phyloP scores from a whole-genome alignment of 2,888 invertebrate species.

The Limulus polyphemus region DNA sequence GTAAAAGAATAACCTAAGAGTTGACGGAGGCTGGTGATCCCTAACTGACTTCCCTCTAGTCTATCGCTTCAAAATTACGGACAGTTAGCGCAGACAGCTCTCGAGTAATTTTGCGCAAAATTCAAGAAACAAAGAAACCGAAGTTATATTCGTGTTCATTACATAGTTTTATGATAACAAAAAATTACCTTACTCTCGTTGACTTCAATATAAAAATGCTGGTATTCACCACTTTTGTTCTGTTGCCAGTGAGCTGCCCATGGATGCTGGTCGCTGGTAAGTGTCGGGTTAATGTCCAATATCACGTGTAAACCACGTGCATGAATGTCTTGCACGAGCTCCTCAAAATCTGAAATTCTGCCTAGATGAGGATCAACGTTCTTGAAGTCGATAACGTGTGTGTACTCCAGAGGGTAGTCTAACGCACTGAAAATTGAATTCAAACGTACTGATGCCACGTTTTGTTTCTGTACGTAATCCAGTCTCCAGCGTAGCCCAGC shows the following conservation, averaged over 20 bases:
- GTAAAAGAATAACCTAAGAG: too few species aligned
- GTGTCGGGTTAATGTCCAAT: slow-evolving; percentile 48
- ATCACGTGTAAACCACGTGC: slow-evolving; percentile 58
- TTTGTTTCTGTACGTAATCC: slow-evolving; percentile 56
- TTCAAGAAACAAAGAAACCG: too few species aligned
- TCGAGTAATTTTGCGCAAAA: too few species aligned
- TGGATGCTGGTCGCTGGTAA: slow-evolving; percentile 25
- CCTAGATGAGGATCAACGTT: slow-evolving; percentile 58
- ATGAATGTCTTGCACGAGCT: slow-evolving; percentile 51
- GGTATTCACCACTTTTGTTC: slow-evolving; percentile 15
- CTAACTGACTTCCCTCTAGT: too few species aligned
- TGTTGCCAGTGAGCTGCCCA: slow-evolving; percentile 26
- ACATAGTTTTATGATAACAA: too few species aligned
- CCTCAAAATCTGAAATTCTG: slow-evolving; percentile 52
- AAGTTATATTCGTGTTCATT: too few species aligned
- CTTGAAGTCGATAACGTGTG: slow-evolving; percentile 51
- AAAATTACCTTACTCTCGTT: slow-evolving; percentile 13
- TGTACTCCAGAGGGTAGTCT: slow-evolving; percentile 61
- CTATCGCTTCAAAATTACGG: too few species aligned
- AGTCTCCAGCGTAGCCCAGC: slow-evolving; percentile 56
- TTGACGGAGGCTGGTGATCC: too few species aligned
- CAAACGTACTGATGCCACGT: slow-evolving; percentile 57
- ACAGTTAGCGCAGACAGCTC: too few species aligned
- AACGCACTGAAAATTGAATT: slow-evolving; percentile 64
- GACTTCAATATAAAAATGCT: slow-evolving; percentile 19